Evolutionary conservation across 2,888 invertebrate species (phyloP).

Genomic region (Isoperla grammatica): DNA sequence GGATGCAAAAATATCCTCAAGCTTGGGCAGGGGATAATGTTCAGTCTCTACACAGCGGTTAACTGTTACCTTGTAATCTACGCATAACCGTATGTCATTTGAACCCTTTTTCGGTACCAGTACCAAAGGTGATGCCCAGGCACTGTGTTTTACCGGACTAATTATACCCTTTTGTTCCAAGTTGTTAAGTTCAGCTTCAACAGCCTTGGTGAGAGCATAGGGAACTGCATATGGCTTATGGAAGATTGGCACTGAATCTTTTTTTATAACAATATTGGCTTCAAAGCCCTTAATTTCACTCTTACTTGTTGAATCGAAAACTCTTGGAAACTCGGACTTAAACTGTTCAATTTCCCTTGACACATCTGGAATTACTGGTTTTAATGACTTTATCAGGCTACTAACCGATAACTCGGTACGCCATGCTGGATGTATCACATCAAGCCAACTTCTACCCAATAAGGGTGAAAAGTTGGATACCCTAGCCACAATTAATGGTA

Average conservation of each 20-base stretch:
- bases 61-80: conserved; percentile 37
- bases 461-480: neutral
- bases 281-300: too few species aligned
- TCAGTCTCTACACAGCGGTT: conserved; percentile 34
- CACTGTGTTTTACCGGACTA: neutral
- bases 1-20: conserved; percentile 36
- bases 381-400: too few species aligned
- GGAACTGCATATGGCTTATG: neutral
- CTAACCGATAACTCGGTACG: neutral
- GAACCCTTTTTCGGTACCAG: conserved; percentile 35
- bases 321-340: too few species aligned
- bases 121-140: conserved; percentile 29
- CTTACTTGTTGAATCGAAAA: too few species aligned
- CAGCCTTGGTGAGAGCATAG: neutral
- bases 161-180: neutral
- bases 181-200: neutral
- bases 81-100: conserved; percentile 36
- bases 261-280: too few species aligned
- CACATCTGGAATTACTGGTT: too few species aligned
- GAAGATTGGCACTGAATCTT: too few species aligned
- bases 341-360: too few species aligned
- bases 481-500: neutral
- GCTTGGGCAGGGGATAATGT: conserved; percentile 36
- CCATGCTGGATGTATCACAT: neutral
- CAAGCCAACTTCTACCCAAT: neutral